A percentile compares a stretch with the other conserved stretches of the same genome.
Evolutionary conservation across 2,888 invertebrate genomes (phyloP).

Genomic region (Bhutanitis thaidina): DNA sequence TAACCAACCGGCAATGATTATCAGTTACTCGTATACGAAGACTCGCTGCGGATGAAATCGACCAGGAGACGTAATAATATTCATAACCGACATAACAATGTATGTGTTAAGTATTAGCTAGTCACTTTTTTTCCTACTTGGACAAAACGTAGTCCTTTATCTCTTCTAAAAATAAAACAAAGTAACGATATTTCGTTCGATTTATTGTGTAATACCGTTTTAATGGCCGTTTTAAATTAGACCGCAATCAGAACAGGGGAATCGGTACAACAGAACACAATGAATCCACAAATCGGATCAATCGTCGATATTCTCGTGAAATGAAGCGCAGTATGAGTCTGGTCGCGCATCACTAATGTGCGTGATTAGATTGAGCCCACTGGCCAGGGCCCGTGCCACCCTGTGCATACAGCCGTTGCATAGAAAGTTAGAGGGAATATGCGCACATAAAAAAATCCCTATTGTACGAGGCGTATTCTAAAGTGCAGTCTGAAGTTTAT

Average conservation of each 20-base stretch:
- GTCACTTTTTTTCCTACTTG: too few relatives aligned
- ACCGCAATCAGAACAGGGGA: constrained; percentile 17
- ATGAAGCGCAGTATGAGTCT: constrained; percentile 70
- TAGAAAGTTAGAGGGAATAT: neutral
- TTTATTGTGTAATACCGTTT: neutral
- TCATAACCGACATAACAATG: too few relatives aligned
- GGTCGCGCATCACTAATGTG: constrained; percentile 64
- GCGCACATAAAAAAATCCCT: neutral
- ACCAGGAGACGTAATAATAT: too few relatives aligned
- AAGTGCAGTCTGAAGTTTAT: too few relatives aligned
- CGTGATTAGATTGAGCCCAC: constrained; percentile 74
- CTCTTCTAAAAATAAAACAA: too few relatives aligned
- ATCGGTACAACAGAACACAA: constrained; percentile 30
- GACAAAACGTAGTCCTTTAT: too few relatives aligned
- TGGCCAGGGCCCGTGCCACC: constrained; percentile 49
- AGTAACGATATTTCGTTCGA: neutral
- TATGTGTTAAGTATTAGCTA: too few relatives aligned
- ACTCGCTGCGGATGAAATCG: too few relatives aligned
- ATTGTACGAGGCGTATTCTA: too few relatives aligned
- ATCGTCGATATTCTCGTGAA: constrained; percentile 56
- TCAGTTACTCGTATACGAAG: too few relatives aligned
- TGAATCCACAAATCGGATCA: constrained; percentile 46
- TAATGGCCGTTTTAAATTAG: constrained; percentile 3
- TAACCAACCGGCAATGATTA: too few relatives aligned
- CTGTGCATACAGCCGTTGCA: constrained; percentile 31